phyloP scores from a whole-genome alignment of 2,113 vertebrate genomes.

The Cavia aperea region DNA sequence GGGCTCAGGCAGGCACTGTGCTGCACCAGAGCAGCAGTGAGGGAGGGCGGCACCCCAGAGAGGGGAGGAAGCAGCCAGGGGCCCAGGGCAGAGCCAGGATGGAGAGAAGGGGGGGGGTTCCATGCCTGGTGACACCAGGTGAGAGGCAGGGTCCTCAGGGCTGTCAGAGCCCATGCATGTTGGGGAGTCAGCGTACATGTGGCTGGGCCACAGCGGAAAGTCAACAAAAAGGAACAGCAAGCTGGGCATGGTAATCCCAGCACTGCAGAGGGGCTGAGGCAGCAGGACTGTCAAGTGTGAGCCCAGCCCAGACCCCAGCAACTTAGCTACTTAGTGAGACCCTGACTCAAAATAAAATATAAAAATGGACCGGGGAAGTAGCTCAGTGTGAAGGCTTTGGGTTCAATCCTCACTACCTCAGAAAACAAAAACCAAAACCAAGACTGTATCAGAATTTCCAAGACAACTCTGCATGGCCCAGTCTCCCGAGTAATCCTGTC shows the following conservation, averaged over 20 bases:
- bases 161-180: background rate
- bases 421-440: background rate
- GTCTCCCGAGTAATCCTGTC: background rate
- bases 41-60: background rate
- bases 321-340: no score
- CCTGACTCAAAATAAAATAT: background rate
- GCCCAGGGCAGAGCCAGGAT: background rate
- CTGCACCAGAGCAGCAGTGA: no score
- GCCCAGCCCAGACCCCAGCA: no score
- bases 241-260: no score
- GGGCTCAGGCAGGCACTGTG: no score
- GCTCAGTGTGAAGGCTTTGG: background rate
- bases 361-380: background rate
- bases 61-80: background rate
- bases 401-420: background rate
- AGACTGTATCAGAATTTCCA: background rate
- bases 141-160: background rate
- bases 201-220: no score
- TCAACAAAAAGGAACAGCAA: no score
- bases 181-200: background rate
- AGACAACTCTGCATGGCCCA: background rate
- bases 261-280: no score
- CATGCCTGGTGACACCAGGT: background rate
- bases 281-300: no score
- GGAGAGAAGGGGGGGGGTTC: background rate